Base-by-base conservation (phyloP, 2,888 invertebrate genomes). In the Bugula neritina region DNA sequence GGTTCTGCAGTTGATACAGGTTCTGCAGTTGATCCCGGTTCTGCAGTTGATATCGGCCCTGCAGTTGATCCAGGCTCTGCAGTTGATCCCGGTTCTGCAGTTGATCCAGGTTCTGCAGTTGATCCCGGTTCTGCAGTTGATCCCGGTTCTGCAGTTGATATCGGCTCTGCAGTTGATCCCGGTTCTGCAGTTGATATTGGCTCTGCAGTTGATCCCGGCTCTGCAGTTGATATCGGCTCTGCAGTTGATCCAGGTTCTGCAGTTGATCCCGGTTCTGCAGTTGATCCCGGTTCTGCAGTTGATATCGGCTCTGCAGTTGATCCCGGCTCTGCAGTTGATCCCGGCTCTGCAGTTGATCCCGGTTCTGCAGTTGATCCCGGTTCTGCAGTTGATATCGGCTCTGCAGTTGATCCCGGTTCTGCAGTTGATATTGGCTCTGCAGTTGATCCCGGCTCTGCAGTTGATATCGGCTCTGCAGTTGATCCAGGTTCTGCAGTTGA, bases 211-310 rank as follows among this genome's bases (percentile, higher is more conserved):
- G 63, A 10, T 34, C 31, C 83, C 0, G 81, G 77, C 69, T 77
- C 76, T 0, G 87, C 82, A 86, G 74, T 76, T 74, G 75, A 69
- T 79, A 77, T 71, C 35, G 73, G 34, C 80, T 85, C 84, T 0
- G 84, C 80, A 76, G 83, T 80, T n/a, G 82, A 79, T 74, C 35
- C 73, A 1, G 72, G 77, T 73, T 80, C 78, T 5, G 84, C 77
- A 69, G 82, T 78, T 1, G 23, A 25, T 69, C 63, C 52, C 1
- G 85, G 81, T 76, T 84, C 83, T 43, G 84, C 79, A 13, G 63
- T 63, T 5, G 29, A 5, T 71, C 82, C 83, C 0, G 86, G 80
- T 77, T 75, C 73, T n/a, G 35, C 55, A 71, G 72, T 72, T 10
- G 73, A 54, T 29, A 69, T 72, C 1, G 72, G 77, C 73, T 80